A percentile compares a stretch with the other conserved stretches of the same genome.
Conservation (phyloP, 2,797 vertebrate genomes). For the Bryconaethiops microstoma region DNA sequence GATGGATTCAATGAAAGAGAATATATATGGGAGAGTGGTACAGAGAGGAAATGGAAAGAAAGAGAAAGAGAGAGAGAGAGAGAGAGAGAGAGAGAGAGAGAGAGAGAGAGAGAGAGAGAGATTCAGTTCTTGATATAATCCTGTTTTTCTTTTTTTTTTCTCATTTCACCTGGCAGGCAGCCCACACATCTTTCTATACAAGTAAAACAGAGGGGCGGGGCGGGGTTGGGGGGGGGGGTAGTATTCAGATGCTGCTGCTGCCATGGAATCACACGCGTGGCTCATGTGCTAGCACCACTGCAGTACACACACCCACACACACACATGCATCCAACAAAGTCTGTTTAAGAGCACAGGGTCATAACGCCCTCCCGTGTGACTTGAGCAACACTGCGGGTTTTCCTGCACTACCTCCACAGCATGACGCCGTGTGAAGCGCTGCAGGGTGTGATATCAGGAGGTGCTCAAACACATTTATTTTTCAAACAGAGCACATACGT, state of each 20-base stretch:
- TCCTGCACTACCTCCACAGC: not conserved
- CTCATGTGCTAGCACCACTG: slow-evolving; percentile 42
- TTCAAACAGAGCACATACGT: not conserved
- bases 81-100: slow-evolving; percentile 58
- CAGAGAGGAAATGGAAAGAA: too few species aligned
- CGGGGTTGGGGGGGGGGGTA: slow-evolving; percentile 59
- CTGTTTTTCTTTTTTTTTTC: slow-evolving; percentile 19
- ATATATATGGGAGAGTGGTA: too few species aligned
- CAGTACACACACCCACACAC: slow-evolving; percentile 22
- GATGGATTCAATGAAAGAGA: too few species aligned
- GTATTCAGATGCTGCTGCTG: slow-evolving; percentile 23
- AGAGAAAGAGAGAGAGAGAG: slow-evolving; percentile 62
- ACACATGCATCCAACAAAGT: slow-evolving; percentile 9
- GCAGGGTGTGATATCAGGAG: not conserved
- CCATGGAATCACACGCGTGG: slow-evolving; percentile 41
- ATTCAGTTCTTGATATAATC: slow-evolving; percentile 32
- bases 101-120: slow-evolving; percentile 36
- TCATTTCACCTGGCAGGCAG: slow-evolving; percentile 38
- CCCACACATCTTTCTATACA: slow-evolving; percentile 34
- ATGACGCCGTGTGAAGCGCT: not conserved
- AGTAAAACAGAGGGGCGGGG: slow-evolving; percentile 61
- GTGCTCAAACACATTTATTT: not conserved
- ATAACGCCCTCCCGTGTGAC: not conserved
- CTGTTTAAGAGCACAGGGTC: slow-evolving; percentile 10
- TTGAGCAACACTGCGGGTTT: not conserved